A percentile compares a stretch with the other conserved stretches of the same genome.
These are phyloP conservation scores for Pseudococcus jackbeardsleyi DNA, from an alignment of 2,888 invertebrate genomes.

Conservation along the genomic window DNA sequence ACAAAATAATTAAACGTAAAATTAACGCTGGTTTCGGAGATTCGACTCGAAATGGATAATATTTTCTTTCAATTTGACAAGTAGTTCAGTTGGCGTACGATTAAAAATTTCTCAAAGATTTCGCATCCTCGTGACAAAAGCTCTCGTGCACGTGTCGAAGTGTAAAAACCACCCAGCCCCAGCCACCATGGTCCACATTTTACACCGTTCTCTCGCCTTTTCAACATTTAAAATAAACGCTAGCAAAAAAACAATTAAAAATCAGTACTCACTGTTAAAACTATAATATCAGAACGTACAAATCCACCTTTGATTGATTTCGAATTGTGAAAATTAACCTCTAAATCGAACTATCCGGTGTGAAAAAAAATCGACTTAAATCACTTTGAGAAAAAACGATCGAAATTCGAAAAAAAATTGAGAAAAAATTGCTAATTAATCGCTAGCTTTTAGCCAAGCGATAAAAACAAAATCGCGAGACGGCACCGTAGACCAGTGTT, in stretches of 20 bases:
- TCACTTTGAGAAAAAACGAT: neutral
- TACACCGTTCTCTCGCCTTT: too few relatives aligned
- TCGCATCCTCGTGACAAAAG: neutral
- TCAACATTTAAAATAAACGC: too few relatives aligned
- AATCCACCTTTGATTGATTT: neutral
- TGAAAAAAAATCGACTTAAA: constrained; percentile 20
- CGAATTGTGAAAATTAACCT: neutral
- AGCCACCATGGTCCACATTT: too few relatives aligned
- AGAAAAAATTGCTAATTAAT: constrained; percentile 44
- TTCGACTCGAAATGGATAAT: too few relatives aligned
- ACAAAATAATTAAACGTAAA: too few relatives aligned
- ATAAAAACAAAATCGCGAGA: constrained; percentile 50
- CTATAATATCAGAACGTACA: neutral
- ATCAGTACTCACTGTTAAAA: neutral
- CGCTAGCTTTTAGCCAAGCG: constrained; percentile 51
- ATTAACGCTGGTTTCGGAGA: too few relatives aligned
- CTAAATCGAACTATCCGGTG: constrained; percentile 39
- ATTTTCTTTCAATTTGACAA: neutral
- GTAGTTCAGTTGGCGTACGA: neutral
- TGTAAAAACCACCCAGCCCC: neutral
- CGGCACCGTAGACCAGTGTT: neutral
- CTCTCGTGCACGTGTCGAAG: neutral
- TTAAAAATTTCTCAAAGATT: neutral
- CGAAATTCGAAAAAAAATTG: neutral
- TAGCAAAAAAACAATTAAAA: neutral